Base-by-base conservation (phyloP, 1,140 invertebrate species). In the Zophobas morio region DNA sequence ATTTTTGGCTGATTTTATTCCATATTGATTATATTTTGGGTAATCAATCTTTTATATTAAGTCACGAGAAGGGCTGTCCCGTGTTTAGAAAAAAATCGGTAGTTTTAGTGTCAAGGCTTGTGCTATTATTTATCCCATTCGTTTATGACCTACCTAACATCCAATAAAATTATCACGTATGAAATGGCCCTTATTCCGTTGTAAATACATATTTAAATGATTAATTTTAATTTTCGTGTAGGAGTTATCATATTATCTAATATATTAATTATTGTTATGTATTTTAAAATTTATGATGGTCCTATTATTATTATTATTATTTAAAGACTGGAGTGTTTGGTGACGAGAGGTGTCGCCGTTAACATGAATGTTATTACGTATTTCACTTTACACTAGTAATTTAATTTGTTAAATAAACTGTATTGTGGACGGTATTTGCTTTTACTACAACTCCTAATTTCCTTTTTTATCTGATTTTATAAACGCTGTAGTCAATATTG, bases 241-340 rank as follows among this genome's bases (percentile, higher is more conserved):
- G 60, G 60, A 66, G 32, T 66, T 66, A 42, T 66, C 60, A 66
- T 39, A 66, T 66, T 66, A 20, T 20, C 20, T 20, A 66, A 60
- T 60, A 60, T 60, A 60, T 60, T 60, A 35, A 37, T 60, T 66
- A 66, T 66, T 66, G 60, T 66, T 66, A 66, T 66, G 37, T 42
- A 46, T 66, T 66, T 66, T 66, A 42, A 66, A 47, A 40, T 66
- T 66, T 66, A 66, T 46, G 60, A 47, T 63, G 60, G 60, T 66
- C 60, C 60, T 66, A 66, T 63, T 66, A 66, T 42, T 57, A 60
- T 20, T 20, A 66, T 63, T 66, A 66, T 72, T 53, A 72, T 56
- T 73, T 73, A 54, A 73, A 73, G 71, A 73, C 71, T 73, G 71
- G 71, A 73, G 54, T 73, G 71, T 73, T 72, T 56, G 2, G 46